These are phyloP conservation scores for Schrankia costaestrigalis DNA, from an alignment of 2,888 invertebrate genomes.

Conservation along the genomic window DNA sequence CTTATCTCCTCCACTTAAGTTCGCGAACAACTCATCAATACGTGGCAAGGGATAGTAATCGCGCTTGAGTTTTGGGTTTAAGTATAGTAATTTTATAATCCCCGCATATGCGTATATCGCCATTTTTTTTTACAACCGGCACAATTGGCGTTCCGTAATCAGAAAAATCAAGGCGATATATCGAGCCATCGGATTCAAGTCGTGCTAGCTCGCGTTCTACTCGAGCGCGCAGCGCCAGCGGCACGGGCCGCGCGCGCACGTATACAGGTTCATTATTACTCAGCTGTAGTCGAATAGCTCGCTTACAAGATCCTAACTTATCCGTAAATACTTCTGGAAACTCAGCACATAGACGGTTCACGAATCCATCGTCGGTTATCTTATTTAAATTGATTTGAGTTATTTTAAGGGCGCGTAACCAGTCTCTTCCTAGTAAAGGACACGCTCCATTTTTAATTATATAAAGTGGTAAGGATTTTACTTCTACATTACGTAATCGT, in stretches of 20 bases:
- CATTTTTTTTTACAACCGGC: neutral
- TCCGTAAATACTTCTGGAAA: slow-evolving; percentile 17
- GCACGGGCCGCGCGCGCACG: slow-evolving; percentile 11
- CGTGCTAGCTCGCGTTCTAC: neutral
- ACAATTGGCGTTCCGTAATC: slow-evolving; percentile 23
- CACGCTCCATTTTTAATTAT: slow-evolving; percentile 13
- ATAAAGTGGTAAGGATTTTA: slow-evolving; percentile 9
- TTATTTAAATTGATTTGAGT: slow-evolving; percentile 10
- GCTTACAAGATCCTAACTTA: slow-evolving; percentile 15
- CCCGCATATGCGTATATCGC: neutral
- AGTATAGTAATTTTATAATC: neutral
- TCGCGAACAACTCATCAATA: slow-evolving; percentile 28
- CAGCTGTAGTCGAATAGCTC: slow-evolving; percentile 12
- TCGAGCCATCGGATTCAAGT: slow-evolving; percentile 20
- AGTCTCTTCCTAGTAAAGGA: slow-evolving; percentile 15
- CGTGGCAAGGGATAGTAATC: neutral
- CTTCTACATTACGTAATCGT: neutral
- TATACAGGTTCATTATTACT: slow-evolving; percentile 13
- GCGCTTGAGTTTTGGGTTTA: neutral
- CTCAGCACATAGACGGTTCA: slow-evolving; percentile 5
- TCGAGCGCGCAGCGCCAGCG: neutral
- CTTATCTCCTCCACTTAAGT: slow-evolving; percentile 16
- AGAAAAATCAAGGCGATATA: slow-evolving; percentile 21
- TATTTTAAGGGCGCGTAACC: slow-evolving; percentile 16
- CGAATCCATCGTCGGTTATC: slow-evolving; percentile 3